Conservation (phyloP, 1,140 invertebrate species). For the Orchestia grillus region DNA sequence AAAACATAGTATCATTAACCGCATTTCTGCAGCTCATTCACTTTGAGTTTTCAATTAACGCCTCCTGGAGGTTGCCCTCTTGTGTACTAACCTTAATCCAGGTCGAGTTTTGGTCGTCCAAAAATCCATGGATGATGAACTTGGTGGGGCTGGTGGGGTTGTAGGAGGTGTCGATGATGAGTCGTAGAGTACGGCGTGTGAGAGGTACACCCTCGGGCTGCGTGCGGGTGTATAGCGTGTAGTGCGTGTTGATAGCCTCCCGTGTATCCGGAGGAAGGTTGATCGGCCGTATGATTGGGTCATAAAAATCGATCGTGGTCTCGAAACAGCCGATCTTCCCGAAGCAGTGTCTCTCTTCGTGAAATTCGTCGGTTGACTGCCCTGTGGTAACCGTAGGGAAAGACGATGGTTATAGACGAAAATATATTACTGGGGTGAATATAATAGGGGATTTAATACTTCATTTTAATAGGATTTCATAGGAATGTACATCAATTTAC, state of each 20-base stretch:
- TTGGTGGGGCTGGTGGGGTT: constrained; percentile 58
- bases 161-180: constrained; percentile 58
- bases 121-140: constrained; percentile 64
- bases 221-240: constrained; percentile 56
- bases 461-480: no score
- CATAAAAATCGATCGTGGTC: constrained; percentile 60
- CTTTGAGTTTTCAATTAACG: neutral
- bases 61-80: neutral
- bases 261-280: constrained; percentile 64
- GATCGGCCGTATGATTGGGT: constrained; percentile 63
- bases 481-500: no score
- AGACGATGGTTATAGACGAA: no score
- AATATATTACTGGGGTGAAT: no score
- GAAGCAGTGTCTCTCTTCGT: constrained; percentile 59
- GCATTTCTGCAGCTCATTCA: no score
- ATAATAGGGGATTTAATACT: no score
- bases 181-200: constrained; percentile 29
- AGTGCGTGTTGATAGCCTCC: constrained; percentile 58
- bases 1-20: no score
- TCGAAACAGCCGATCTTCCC: constrained; percentile 64
- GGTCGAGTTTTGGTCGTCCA: constrained; percentile 58
- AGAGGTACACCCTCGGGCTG: constrained; percentile 57
- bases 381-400: neutral
- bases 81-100: constrained; percentile 59
- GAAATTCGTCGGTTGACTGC: constrained; percentile 51